Percentiles rank a stretch among this genome's conserved stretches.
Conservation (phyloP, 2,888 invertebrate genomes). For the Galeruca laticollis region DNA sequence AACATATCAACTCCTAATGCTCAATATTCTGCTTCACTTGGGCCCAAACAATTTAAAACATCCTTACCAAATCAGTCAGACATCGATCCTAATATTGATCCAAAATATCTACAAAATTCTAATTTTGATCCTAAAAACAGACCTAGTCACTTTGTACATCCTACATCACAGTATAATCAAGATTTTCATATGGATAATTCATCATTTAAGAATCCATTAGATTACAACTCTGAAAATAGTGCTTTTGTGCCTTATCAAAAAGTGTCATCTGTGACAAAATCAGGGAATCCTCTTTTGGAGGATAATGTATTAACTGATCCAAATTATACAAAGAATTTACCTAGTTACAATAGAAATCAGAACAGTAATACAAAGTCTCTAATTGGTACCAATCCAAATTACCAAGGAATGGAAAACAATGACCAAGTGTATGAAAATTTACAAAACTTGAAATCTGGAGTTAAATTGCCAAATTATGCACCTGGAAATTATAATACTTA, state of each 20-base stretch:
- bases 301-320: conserved; percentile 11
- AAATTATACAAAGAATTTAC: conserved; percentile 26
- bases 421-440: conserved; percentile 37
- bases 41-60: conserved; percentile 26
- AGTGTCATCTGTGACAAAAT: conserved; percentile 20
- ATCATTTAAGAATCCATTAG: conserved; percentile 16
- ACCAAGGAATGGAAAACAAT: conserved; percentile 15
- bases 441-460: conserved; percentile 22
- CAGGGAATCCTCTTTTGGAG: conserved; percentile 31
- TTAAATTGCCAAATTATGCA: conserved; percentile 49
- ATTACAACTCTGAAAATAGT: conserved; percentile 35
- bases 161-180: conserved; percentile 17
- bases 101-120: conserved; percentile 44
- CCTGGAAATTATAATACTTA: conserved; percentile 46
- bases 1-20: conserved; percentile 27
- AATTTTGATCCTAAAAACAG: conserved; percentile 50
- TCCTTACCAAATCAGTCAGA: conserved; percentile 6
- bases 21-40: conserved; percentile 37
- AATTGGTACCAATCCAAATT: conserved; percentile 11
- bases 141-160: conserved; percentile 48
- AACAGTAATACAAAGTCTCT: neutral
- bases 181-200: conserved; percentile 13
- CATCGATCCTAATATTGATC: conserved; percentile 40
- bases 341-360: conserved; percentile 11
- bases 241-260: conserved; percentile 45